Evolutionary conservation across 2,113 vertebrate genomes (phyloP).

Genomic region (Okapia johnstoni): DNA sequence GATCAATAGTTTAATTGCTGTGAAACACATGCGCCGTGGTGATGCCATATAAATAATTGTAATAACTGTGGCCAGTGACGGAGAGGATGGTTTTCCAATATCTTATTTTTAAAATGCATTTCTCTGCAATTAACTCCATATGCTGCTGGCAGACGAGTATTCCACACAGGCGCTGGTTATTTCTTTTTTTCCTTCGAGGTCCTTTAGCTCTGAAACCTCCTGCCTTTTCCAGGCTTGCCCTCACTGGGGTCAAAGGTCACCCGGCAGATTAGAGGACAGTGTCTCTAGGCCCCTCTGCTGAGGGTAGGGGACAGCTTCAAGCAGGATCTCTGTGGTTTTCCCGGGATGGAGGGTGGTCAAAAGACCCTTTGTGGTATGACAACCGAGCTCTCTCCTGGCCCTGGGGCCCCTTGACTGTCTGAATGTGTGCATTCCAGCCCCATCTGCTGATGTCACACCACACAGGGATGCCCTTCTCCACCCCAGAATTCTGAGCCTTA

Average conservation of each 20-base stretch:
- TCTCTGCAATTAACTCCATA: constrained; percentile 54
- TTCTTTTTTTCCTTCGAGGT: neutral
- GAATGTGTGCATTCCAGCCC: constrained; percentile 67
- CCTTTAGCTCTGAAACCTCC: neutral
- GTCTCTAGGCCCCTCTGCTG: neutral
- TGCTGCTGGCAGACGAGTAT: neutral
- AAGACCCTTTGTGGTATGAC: constrained; percentile 73
- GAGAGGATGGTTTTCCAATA: constrained; percentile 69
- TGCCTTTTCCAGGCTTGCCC: neutral
- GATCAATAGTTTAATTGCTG: constrained; percentile 69
- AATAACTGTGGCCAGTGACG: constrained; percentile 45
- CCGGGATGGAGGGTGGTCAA: constrained; percentile 61
- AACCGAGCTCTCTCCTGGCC: neutral
- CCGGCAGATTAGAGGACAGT: constrained; percentile 58
- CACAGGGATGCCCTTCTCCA: constrained; percentile 60
- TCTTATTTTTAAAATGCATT: constrained; percentile 56
- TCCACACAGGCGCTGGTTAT: neutral
- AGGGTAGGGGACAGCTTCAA: constrained; percentile 56
- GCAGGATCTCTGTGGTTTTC: constrained; percentile 29
- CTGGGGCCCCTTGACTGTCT: neutral
- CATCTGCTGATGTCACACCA: constrained; percentile 76
- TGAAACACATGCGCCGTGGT: constrained; percentile 21
- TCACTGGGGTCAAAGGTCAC: constrained; percentile 43
- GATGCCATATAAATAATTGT: constrained; percentile 57
- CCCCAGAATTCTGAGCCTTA: neutral